Conservation (phyloP, 2,113 vertebrate genomes). For the Bos javanicus region DNA sequence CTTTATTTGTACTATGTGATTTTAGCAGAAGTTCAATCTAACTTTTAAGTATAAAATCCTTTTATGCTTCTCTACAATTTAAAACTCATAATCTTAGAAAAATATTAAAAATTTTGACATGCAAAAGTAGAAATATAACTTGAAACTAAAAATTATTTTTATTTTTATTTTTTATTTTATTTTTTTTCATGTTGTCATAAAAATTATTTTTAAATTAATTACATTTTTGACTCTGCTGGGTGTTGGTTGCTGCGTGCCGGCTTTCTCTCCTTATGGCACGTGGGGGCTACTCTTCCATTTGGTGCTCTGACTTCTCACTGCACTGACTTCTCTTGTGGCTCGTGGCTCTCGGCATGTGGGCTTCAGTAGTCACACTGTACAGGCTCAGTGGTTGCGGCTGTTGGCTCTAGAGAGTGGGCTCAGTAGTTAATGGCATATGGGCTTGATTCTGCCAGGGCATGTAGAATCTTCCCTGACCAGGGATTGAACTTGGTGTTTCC, state of each 20-base stretch:
- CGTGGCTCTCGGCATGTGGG: fast-evolving
- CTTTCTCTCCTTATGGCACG: not conserved
- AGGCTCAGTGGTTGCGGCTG: not conserved
- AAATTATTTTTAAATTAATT: not conserved
- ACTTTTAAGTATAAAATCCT: not conserved
- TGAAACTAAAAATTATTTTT: not conserved
- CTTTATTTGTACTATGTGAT: constrained; percentile 8
- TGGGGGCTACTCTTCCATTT: not conserved
- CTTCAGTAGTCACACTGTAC: not conserved
- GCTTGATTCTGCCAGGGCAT: not conserved
- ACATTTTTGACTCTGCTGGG: not conserved
- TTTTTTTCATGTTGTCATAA: not conserved
- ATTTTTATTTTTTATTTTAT: too few relatives aligned
- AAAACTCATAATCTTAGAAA: constrained; percentile 11
- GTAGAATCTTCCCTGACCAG: not conserved
- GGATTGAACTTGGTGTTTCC: not conserved
- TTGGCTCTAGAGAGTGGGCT: not conserved
- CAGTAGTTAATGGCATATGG: not conserved
- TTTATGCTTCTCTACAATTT: constrained; percentile 2
- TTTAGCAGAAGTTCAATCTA: constrained; percentile 8
- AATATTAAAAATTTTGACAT: not conserved
- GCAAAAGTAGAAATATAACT: constrained; percentile 10
- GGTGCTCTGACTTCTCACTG: not conserved
- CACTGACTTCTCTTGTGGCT: not conserved
- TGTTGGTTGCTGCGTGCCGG: not conserved